phyloP scores from a whole-genome alignment of 2,888 invertebrate species.

The Meghimatium bilineatum region DNA sequence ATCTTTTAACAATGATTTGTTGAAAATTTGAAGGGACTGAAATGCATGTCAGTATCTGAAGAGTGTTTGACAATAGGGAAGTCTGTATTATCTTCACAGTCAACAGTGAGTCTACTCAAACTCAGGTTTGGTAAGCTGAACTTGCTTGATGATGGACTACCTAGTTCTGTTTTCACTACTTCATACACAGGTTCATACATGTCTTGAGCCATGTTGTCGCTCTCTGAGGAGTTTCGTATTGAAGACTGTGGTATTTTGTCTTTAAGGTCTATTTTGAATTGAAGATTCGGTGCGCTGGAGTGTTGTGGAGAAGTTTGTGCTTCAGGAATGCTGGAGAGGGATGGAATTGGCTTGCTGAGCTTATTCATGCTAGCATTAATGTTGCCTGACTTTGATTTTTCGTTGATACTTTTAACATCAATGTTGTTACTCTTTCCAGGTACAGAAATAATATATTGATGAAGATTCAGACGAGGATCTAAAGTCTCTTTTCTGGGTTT shows the following conservation, averaged over 20 bases:
- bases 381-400: neutral
- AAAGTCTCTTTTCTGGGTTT: conserved; percentile 21
- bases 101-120: neutral
- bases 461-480: conserved; percentile 31
- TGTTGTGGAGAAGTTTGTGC: conserved; percentile 26
- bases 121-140: conserved; percentile 8
- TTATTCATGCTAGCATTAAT: conserved; percentile 27
- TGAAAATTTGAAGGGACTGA: conserved; percentile 48
- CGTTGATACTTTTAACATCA: conserved; percentile 35
- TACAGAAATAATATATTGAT: conserved; percentile 37
- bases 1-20: conserved; percentile 41
- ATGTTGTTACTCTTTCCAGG: conserved; percentile 21
- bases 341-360: conserved; percentile 40
- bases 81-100: conserved; percentile 14
- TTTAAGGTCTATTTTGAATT: conserved; percentile 34
- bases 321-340: conserved; percentile 44
- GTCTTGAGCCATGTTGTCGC: neutral
- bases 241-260: neutral
- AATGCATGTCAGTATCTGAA: conserved; percentile 46
- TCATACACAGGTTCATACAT: neutral
- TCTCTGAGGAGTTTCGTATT: neutral
- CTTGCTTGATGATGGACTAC: conserved; percentile 15
- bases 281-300: conserved; percentile 53
- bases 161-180: neutral
- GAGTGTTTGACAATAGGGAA: conserved; percentile 19